These are phyloP conservation scores for Tenualosa ilisha DNA, from an alignment of 2,797 vertebrate species.

Conservation along the genomic window DNA sequence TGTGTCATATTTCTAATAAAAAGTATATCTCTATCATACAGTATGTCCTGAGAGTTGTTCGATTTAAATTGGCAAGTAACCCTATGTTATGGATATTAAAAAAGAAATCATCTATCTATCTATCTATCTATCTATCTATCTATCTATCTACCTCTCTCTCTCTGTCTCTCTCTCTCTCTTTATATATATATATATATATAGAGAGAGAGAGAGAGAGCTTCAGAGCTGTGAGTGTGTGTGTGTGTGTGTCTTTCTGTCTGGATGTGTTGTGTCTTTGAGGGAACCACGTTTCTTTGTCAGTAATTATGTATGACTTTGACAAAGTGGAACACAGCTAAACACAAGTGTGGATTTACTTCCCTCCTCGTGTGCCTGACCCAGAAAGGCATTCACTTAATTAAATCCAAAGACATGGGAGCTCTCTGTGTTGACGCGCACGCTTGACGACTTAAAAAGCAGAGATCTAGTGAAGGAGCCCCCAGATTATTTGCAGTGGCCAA, in stretches of 20 bases:
- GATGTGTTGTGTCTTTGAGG: not conserved
- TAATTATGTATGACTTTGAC: not conserved
- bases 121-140: too few relatives aligned
- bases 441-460: slow-evolving; percentile 21
- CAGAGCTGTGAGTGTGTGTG: not conserved
- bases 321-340: not conserved
- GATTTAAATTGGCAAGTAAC: not conserved
- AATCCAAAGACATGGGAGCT: slow-evolving; percentile 20
- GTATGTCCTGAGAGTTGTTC: not conserved
- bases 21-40: slow-evolving; percentile 79
- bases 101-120: too few relatives aligned
- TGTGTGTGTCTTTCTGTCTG: not conserved
- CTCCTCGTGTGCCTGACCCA: not conserved
- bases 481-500: slow-evolving; percentile 50
- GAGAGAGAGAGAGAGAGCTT: too few relatives aligned
- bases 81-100: not conserved
- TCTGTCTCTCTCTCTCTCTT: too few relatives aligned
- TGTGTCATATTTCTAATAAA: slow-evolving; percentile 98
- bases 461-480: slow-evolving; percentile 38
- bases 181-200: too few relatives aligned
- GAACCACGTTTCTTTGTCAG: not conserved
- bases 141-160: too few relatives aligned
- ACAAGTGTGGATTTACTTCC: not conserved
- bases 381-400: slow-evolving; percentile 27
- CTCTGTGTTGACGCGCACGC: not conserved